Evolutionary conservation across 2,888 invertebrate genomes (phyloP).

Genomic region (Andricus curvator): DNA sequence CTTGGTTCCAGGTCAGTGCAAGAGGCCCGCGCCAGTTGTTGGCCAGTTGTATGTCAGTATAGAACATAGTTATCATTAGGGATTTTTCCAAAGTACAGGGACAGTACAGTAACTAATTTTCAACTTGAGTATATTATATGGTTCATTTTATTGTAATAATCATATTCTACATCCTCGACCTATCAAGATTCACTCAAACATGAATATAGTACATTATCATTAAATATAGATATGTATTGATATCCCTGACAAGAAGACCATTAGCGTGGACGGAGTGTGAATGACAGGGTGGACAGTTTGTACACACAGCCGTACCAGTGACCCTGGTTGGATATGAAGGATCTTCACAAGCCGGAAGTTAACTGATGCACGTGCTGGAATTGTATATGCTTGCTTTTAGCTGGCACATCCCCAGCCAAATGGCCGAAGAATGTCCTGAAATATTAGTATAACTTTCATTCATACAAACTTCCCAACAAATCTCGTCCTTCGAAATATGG

Average conservation of each 20-base stretch:
- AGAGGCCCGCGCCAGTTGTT: too few species aligned
- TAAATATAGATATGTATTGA: background rate
- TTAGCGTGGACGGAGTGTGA: slow-evolving; percentile 25
- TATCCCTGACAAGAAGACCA: background rate
- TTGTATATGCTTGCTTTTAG: slow-evolving; percentile 56
- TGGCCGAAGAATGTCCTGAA: slow-evolving; percentile 56
- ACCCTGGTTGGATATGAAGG: slow-evolving; percentile 59
- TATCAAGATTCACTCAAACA: too few species aligned
- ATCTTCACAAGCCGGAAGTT: slow-evolving; percentile 56
- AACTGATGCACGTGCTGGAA: slow-evolving; percentile 57
- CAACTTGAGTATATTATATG: too few species aligned
- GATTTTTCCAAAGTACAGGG: too few species aligned
- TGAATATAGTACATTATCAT: too few species aligned
- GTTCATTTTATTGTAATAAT: too few species aligned
- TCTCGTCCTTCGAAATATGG: slow-evolving; percentile 67
- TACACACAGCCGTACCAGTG: slow-evolving; percentile 61
- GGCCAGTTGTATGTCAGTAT: too few species aligned
- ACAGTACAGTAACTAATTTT: too few species aligned
- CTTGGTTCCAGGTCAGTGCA: too few species aligned
- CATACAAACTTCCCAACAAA: slow-evolving; percentile 70
- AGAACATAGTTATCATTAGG: too few species aligned
- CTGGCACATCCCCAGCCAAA: slow-evolving; percentile 53
- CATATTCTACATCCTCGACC: too few species aligned
- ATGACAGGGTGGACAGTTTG: slow-evolving; percentile 56
- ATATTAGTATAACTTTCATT: slow-evolving; percentile 69